Evolutionary conservation across 2,888 invertebrate genomes (phyloP), one percentile per base, ranked within the genome.

Genomic region (Drosophila ezoana): DNA sequence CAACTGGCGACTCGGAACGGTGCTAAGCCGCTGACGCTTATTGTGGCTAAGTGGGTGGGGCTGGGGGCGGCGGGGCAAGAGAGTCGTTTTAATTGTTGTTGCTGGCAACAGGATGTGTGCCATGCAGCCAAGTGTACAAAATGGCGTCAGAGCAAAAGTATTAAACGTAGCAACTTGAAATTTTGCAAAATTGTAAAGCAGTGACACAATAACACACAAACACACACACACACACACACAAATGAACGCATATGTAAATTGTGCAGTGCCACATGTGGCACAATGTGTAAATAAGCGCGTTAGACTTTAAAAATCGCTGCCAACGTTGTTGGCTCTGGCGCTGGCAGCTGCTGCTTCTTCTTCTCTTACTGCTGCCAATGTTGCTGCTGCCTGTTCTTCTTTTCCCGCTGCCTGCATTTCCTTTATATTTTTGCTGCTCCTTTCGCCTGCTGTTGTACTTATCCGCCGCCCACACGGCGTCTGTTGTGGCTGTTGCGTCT

Each of bases 261-360:
- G 65, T 64, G 66, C 66, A 56, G 38, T 72, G 69, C 52, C 75
- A 81, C 87, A 80, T 86, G 74, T 71, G 72, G 73, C 70, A 56
- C 48, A 70, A 87, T 79, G 82, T 87, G 75, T 64, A 77, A 89
- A 85, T 89, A 81, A 87, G 72, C 69, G 72, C 69, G 75, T 79
- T 79, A 70, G 74, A 79, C 79, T 81, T 83, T 51, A 67, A 79
- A 86, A 81, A 73, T 74, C 68, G 74, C 65, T 74, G 87, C 53
- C 67, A 72, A 53, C 65, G 38, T 44, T 52, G 43, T 38, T 23
- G 20, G 35, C 58, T 51, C 35, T 58, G 38, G 44, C 58, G 53
- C 28, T 52, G 41, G 35, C 54, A 43, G 16, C 44, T 44, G 23
- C 47, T 48, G 49, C 38, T 35, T 11, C 52, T 51, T 9, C 38